These are phyloP conservation scores for Etheostoma perlongum DNA, from an alignment of 2,797 vertebrate genomes.

Conservation along the genomic window DNA sequence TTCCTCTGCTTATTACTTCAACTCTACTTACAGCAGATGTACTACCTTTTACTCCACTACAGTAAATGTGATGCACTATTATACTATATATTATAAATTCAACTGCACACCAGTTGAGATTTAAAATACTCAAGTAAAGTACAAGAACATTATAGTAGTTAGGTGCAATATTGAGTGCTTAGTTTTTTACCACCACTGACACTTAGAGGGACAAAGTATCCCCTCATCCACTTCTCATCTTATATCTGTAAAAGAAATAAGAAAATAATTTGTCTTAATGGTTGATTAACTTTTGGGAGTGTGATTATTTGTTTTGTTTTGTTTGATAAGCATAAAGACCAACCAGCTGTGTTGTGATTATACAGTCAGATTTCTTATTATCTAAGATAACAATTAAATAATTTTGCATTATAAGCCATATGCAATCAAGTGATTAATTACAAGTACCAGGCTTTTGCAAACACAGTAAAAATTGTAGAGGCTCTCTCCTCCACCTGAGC, in stretches of 20 bases:
- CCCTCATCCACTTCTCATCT: neutral
- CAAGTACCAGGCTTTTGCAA: constrained; percentile 4
- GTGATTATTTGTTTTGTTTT: neutral
- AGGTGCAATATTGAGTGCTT: neutral
- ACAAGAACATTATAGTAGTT: neutral
- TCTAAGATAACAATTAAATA: constrained; percentile 17
- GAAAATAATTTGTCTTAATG: neutral
- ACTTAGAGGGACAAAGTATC: neutral
- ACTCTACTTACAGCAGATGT: too few relatives aligned
- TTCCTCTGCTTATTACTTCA: neutral
- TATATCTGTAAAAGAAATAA: neutral
- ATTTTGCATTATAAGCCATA: constrained; percentile 14
- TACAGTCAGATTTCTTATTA: constrained; percentile 22
- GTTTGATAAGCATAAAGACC: neutral
- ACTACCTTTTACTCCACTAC: neutral
- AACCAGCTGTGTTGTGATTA: constrained; percentile 9
- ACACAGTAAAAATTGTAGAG: constrained; percentile 6
- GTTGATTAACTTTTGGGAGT: neutral
- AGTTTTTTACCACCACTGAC: neutral
- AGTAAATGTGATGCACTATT: neutral
- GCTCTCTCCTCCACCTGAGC: constrained; percentile 22
- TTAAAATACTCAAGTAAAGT: neutral
- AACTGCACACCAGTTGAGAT: neutral
- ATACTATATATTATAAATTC: too few relatives aligned
- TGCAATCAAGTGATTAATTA: constrained; percentile 34